A percentile compares a stretch with the other conserved stretches of the same genome.
These are phyloP conservation scores for Rambutsinella grinnellia DNA, from an alignment of 2,888 invertebrate species.

Conservation along the genomic window DNA sequence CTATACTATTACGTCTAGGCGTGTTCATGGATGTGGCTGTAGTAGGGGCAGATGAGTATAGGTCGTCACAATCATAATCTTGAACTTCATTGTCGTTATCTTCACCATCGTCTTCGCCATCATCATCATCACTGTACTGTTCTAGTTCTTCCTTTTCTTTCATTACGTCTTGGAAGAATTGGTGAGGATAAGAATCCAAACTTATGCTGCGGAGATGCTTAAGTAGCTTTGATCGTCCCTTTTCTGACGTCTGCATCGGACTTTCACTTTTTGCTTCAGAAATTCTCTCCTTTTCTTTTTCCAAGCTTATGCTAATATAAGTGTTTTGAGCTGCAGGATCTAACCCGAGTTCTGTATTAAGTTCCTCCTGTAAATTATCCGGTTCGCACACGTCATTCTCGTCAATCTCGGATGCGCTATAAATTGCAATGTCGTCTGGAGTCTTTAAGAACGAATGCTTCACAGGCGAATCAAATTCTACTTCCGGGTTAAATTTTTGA, in stretches of 20 bases:
- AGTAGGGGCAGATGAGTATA: constrained; percentile 47
- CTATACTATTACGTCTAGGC: constrained; percentile 27
- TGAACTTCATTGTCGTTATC: constrained; percentile 28
- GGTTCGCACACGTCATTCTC: too few species aligned
- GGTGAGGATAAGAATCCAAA: constrained; percentile 59
- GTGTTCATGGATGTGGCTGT: constrained; percentile 38
- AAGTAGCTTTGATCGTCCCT: constrained; percentile 26
- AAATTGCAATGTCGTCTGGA: too few species aligned
- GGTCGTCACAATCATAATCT: constrained; percentile 48
- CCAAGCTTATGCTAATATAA: too few species aligned
- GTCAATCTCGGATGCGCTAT: too few species aligned
- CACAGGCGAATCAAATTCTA: neutral
- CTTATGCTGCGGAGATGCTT: constrained; percentile 60
- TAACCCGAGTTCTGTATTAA: too few species aligned
- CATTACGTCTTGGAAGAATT: constrained; percentile 12
- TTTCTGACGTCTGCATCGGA: too few species aligned
- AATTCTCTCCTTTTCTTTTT: too few species aligned
- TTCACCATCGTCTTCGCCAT: constrained; percentile 33
- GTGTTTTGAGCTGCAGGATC: too few species aligned
- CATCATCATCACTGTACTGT: constrained; percentile 3
- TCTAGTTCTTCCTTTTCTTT: neutral
- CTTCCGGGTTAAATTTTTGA: neutral
- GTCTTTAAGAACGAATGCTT: too few species aligned
- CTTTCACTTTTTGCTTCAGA: too few species aligned
- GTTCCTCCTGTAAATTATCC: too few species aligned